Percentiles rank a stretch among this genome's conserved stretches.
Conservation (phyloP, 2,113 vertebrate genomes). For the Ondatra zibethicus region DNA sequence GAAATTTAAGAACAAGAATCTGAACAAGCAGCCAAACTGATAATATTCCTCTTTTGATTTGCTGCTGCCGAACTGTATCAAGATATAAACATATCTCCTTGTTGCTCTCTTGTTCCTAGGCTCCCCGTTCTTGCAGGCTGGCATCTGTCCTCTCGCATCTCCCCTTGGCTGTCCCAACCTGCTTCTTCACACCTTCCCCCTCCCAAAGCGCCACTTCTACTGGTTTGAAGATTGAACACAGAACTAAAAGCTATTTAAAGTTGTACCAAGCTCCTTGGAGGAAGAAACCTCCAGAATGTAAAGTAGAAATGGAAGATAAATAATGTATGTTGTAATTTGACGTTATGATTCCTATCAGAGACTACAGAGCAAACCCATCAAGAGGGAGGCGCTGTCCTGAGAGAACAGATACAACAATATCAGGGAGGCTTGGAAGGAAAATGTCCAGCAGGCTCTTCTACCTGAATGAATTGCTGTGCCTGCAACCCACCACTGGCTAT, state of each 20-base stretch:
- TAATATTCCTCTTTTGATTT: slow-evolving; percentile 34
- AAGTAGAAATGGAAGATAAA: slow-evolving; percentile 75
- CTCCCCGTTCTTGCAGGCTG: background rate
- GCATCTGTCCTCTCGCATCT: background rate
- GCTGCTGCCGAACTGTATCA: background rate
- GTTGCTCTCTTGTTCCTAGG: background rate
- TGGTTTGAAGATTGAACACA: slow-evolving; percentile 19
- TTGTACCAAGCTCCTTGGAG: slow-evolving; percentile 11
- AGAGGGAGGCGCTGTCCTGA: background rate
- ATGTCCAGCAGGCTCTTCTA: background rate
- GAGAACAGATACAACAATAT: background rate
- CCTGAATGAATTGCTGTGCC: background rate
- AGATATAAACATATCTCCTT: background rate
- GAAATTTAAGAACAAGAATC: background rate
- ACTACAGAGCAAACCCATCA: slow-evolving; percentile 1
- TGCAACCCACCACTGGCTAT: background rate
- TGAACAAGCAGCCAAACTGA: background rate
- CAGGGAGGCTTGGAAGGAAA: background rate
- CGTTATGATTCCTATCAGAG: slow-evolving; percentile 62
- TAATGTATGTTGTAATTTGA: slow-evolving; percentile 70
- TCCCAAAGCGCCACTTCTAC: background rate
- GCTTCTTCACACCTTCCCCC: background rate
- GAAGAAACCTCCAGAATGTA: slow-evolving; percentile 49
- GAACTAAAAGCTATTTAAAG: slow-evolving; percentile 46
- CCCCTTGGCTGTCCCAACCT: background rate